phyloP scores from a whole-genome alignment of 2,113 vertebrate genomes.

The Noctilio leporinus region DNA sequence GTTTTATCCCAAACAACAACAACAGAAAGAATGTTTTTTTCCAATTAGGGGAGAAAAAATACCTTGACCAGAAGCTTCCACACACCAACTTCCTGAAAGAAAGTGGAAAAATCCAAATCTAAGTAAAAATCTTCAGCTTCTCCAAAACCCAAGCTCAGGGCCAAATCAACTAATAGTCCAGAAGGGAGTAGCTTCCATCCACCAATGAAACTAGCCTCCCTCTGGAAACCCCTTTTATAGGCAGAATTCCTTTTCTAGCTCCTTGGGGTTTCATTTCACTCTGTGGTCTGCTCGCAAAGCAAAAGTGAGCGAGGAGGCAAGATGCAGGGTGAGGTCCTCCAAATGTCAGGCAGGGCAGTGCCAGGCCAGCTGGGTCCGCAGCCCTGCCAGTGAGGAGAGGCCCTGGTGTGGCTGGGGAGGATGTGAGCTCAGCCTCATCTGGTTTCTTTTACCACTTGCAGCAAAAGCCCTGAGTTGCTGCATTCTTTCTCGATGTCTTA shows the following conservation, averaged over 20 bases:
- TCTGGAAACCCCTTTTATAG: constrained; percentile 21
- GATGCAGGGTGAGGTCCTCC: not conserved
- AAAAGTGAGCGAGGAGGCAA: not conserved
- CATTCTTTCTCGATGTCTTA: constrained; percentile 75
- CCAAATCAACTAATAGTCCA: not conserved
- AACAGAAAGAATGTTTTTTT: constrained; percentile 36
- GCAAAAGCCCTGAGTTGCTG: constrained; percentile 67
- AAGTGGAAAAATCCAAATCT: constrained; percentile 26
- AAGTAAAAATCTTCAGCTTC: not conserved
- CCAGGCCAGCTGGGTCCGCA: constrained; percentile 26
- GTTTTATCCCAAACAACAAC: constrained; percentile 17
- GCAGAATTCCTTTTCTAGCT: not conserved
- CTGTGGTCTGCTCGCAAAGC: constrained; percentile 8
- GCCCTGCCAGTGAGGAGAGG: not conserved
- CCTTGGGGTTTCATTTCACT: constrained; percentile 21
- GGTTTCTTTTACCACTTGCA: constrained; percentile 65
- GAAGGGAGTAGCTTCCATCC: not conserved
- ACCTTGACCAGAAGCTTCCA: constrained; percentile 30
- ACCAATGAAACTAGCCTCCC: not conserved
- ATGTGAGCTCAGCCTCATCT: constrained; percentile 57
- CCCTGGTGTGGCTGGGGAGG: constrained; percentile 22
- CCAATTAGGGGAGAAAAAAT: constrained; percentile 11
- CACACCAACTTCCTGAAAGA: constrained; percentile 19
- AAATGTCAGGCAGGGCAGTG: constrained; percentile 30
- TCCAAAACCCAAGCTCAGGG: not conserved